Base-by-base conservation (phyloP, 2,888 invertebrate genomes). In the Meiosimyza decipiens region DNA sequence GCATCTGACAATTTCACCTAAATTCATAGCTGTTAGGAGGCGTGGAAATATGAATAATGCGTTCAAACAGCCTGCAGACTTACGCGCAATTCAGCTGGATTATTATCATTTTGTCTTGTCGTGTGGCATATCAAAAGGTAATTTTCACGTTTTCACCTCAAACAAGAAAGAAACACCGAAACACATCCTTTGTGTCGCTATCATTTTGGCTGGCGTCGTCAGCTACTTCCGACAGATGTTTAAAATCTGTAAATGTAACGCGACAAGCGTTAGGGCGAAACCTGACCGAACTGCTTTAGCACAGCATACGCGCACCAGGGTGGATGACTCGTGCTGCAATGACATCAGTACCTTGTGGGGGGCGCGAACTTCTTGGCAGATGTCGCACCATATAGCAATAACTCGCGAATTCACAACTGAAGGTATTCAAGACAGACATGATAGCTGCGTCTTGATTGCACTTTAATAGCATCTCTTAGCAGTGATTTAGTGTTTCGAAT, bases 281-380 rank as follows among this genome's bases (percentile, higher is more conserved):
- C 16, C 40, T n/a, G 57, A 57, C 16, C 22, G 7, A 15, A 40
- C 9, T 67, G 57, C 22, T 67, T 67, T 67, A 16, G 47, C 16
- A 55, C 12, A 11, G 28, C 18, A 9, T 50, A 11, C 22, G 18
- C 16, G n/a, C 60, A 40, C 16, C 12, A 22, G 52, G 62, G 47
- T 51, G 52, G 60, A 51, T 51, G 54, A 47, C 70, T 51, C 47
- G 63, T 52, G 70, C 54, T 54, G 60, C 69, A 69, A 40, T 40
- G 9, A 40, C 40, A 57, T 60, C 13, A 70, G 52, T 62, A 70
- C 62, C 70, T 70, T 70, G 70, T 28, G 70, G 62, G 70, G 70
- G 70, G 70, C 70, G 70, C 68, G 18, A 52, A 60, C 63, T 62
- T 18, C 63, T 70, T 63, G 54, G 70, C 70, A 70, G 70, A 62